Base-by-base conservation (phyloP, 1,140 invertebrate species). In the Bemisia tabaci region DNA sequence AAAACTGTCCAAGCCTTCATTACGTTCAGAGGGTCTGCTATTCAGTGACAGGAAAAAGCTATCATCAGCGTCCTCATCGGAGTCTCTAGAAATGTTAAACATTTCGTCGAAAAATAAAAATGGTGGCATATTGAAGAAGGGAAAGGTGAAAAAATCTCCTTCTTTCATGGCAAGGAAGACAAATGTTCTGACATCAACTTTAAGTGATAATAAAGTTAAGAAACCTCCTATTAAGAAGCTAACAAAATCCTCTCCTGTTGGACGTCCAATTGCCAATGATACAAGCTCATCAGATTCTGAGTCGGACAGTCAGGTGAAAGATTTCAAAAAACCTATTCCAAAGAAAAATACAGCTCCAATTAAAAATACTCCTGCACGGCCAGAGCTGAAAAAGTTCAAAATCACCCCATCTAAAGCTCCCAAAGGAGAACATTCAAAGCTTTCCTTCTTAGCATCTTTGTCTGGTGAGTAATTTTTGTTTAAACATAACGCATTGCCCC, bases 391-490 rank as follows among this genome's bases (percentile, higher is more conserved):
- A 48, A 48, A 48, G 17, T 48, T 9, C 17, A 48, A 48, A 48
- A 48, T 48, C 17, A 48, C 5, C 33, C 5, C 59, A 24, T 25
- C 22, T 5, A 24, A 22, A 61, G 22, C 60, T 25, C 21, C 22
- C 26, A 21, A 22, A 26, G 21, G 39, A 63, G 24, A 12, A 2
- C 22, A 60, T 60, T 60, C 66, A 26, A 67, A 22, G 22, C 66
- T 67, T 2, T 67, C 66, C 1, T 67, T 67, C 63, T 27, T 67
- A 12, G 63, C 61, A 59, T 67, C 66, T 58, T 12, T 67, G 26
- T 67, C 66, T n/a, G 58, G 66, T 67, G 63, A 67, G 66, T 61
- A 62, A 21, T 26, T 60, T 0, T n/a, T n/a, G n/a, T n/a, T n/a
- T n/a, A n/a, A n/a, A n/a, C n/a, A n/a, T n/a, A n/a, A n/a, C n/a